These are phyloP conservation scores for Bruchidius siliquastri DNA, from an alignment of 2,888 invertebrate species.

Conservation along the genomic window DNA sequence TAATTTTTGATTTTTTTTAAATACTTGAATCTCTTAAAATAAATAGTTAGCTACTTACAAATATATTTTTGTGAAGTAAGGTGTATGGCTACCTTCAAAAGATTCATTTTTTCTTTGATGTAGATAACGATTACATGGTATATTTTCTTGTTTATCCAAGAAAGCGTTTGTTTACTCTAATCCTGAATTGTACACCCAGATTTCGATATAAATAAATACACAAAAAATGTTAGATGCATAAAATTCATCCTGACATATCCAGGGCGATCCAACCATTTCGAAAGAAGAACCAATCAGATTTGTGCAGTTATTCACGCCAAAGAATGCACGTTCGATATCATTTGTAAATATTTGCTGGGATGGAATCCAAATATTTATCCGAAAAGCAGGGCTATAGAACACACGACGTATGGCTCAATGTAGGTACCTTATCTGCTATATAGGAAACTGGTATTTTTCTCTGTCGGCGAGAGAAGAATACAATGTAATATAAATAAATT, in stretches of 20 bases:
- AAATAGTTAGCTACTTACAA: no score
- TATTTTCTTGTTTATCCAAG: neutral
- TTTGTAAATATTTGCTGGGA: neutral
- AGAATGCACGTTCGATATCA: neutral
- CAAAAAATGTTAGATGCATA: neutral
- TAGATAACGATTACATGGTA: neutral
- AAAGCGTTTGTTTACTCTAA: neutral
- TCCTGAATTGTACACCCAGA: neutral
- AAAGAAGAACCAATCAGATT: neutral
- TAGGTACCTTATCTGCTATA: neutral
- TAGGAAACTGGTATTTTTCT: neutral
- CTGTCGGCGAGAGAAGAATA: neutral
- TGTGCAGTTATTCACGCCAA: neutral
- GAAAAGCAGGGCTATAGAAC: neutral
- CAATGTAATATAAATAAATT: neutral
- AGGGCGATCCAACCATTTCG: neutral
- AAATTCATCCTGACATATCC: neutral
- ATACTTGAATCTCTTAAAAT: no score
- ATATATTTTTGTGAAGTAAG: no score
- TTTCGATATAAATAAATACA: neutral
- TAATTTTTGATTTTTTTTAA: no score
- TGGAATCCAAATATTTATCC: neutral
- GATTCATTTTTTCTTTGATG: neutral
- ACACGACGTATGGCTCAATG: neutral
- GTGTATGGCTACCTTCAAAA: no score